These are phyloP conservation scores for Furcifer pardalis DNA, from an alignment of 2,797 vertebrate species.

Conservation along the genomic window DNA sequence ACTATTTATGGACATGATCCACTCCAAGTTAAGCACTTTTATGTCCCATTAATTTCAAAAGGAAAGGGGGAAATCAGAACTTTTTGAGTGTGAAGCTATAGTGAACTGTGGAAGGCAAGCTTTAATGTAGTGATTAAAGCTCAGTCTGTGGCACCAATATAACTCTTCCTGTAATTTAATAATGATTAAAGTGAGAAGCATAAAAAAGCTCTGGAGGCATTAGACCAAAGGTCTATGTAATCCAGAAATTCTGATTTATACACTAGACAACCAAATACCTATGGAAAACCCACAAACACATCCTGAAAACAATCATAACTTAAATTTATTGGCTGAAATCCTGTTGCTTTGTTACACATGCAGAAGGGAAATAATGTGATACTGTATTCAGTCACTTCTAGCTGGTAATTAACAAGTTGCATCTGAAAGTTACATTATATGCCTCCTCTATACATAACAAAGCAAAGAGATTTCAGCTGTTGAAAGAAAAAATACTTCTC, in stretches of 20 bases:
- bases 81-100: conserved; percentile 11
- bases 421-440: neutral
- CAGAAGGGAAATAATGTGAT: no score
- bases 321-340: neutral
- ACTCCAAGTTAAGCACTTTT: neutral
- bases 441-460: neutral
- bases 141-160: neutral
- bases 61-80: neutral
- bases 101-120: conserved; percentile 17
- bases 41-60: neutral
- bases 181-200: neutral
- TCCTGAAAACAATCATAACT: neutral
- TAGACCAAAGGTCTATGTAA: neutral
- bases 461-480: neutral
- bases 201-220: no score
- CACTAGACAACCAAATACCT: neutral
- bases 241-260: neutral
- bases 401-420: no score
- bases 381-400: no score
- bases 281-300: neutral
- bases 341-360: no score
- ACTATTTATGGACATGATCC: neutral
- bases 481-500: neutral
- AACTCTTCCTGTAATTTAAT: neutral
- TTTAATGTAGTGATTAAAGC: neutral